Evolutionary conservation across 2,113 vertebrate genomes (phyloP), one percentile per base, ranked within the genome.

Genomic region (Pterophyllum scalare): DNA sequence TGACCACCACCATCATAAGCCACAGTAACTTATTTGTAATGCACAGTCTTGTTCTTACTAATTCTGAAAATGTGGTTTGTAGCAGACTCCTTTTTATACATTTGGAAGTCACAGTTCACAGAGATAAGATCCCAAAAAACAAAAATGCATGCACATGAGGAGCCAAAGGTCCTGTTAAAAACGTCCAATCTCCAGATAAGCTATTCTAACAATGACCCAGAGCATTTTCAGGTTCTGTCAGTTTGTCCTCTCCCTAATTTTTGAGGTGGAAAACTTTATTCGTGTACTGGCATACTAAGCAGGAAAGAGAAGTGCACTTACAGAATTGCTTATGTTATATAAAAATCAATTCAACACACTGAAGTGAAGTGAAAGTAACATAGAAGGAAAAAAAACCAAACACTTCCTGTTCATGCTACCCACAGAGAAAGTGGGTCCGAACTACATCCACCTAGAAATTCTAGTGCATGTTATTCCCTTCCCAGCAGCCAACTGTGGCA

Each of bases 401-500:
- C 61, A 65, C 52, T 72, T 81, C 3, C 28, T 75, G 72, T 78
- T 79, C 35, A 77, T 75, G 60, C 7, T 59, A 31, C 33, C 79
- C 60, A 28, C 52, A 61, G 58, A 40, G 19, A 77, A 59, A 80
- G 31, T 31, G 26, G 67, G 67, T n/a, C 49, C 43, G 75, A 82
- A 86, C 46, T 57, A n/a, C 17, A 83, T 43, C 56, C 13, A 11
- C 60, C 59, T 46, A 80, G 20, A 78, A 40, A 60, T 60, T 59
- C 60, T 28, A 59, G 20, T 15, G 54, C 49, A 56, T 82, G 70
- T 80, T 86, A 62, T 81, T 86, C 65, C 19, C 26, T 59, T 80
- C 20, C 78, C 64, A 84, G 52, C 49, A 31, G 72, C 70, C 83
- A 56, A 79, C 84, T 67, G 57, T 79, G 77, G 79, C 35, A 59